phyloP scores from a whole-genome alignment of 92 coral and sea anemone genomes.

The Nematostella vectensis region DNA sequence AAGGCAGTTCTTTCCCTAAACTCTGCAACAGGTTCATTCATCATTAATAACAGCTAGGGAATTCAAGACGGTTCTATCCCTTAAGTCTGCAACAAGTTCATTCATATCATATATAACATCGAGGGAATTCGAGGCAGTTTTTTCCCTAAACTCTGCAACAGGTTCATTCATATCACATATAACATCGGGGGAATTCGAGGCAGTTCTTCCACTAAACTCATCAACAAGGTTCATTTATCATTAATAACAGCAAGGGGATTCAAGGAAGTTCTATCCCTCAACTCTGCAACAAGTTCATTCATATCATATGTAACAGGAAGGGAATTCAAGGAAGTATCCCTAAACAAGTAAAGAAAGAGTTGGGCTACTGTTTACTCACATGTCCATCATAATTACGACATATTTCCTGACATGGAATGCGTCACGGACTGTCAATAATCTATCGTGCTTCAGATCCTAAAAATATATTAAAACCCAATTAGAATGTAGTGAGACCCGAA shows the following conservation, averaged over 20 bases:
- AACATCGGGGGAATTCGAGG: constrained; percentile 67
- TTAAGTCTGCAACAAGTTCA: constrained; percentile 41
- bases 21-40: no score
- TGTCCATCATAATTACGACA: constrained; percentile 67
- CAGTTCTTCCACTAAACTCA: constrained; percentile 74
- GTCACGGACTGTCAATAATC: constrained; percentile 49
- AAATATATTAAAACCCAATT: neutral
- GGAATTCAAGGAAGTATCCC: constrained; percentile 62
- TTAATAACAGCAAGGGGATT: no score
- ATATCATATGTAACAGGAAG: no score
- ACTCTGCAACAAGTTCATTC: no score
- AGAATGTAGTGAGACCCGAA: no score
- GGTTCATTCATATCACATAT: no score
- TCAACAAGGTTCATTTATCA: neutral
- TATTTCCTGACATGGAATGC: constrained; percentile 74
- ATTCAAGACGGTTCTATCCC: constrained; percentile 65
- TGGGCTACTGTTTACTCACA: no score
- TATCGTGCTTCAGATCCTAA: constrained; percentile 56
- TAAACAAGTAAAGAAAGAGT: no score
- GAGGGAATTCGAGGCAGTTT: neutral
- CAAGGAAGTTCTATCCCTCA: neutral
- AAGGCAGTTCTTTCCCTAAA: neutral
- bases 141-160: neutral
- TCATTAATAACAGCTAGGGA: no score
- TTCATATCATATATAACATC: neutral